Conservation (phyloP, 2,113 vertebrate genomes). For the Periophthalmodon schlosseri region DNA sequence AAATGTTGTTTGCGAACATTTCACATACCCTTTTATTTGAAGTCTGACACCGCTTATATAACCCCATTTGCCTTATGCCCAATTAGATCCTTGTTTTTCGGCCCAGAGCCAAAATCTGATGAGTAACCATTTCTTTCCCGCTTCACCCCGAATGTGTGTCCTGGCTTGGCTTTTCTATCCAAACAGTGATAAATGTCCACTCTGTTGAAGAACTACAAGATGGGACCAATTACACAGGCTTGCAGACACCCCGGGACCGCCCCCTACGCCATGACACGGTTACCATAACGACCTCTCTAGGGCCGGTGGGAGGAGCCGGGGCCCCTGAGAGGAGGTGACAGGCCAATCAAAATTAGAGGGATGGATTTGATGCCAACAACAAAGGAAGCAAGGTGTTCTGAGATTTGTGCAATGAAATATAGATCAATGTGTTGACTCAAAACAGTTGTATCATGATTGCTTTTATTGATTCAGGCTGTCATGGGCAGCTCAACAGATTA, state of each 20-base stretch:
- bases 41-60: background rate
- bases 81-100: background rate
- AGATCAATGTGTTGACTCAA: background rate
- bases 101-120: conserved; percentile 1
- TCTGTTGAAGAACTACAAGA: conserved; percentile 41
- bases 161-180: conserved; percentile 15
- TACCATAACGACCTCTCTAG: conserved; percentile 64
- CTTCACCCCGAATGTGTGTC: conserved; percentile 16
- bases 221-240: conserved; percentile 63
- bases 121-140: conserved; percentile 30
- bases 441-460: background rate
- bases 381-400: background rate
- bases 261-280: conserved; percentile 38
- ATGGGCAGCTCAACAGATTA: background rate
- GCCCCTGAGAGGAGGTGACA: conserved; percentile 20
- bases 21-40: background rate
- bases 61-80: background rate
- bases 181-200: conserved; percentile 53
- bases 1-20: background rate
- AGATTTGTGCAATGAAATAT: conserved; percentile 20
- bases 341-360: conserved; percentile 18
- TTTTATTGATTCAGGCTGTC: background rate
- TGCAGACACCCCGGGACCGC: conserved; percentile 37
- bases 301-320: conserved; percentile 29
- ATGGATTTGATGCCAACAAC: conserved; percentile 29